These are phyloP conservation scores for Drosophila formosana DNA, from an alignment of 2,888 invertebrate species.

Conservation along the genomic window DNA sequence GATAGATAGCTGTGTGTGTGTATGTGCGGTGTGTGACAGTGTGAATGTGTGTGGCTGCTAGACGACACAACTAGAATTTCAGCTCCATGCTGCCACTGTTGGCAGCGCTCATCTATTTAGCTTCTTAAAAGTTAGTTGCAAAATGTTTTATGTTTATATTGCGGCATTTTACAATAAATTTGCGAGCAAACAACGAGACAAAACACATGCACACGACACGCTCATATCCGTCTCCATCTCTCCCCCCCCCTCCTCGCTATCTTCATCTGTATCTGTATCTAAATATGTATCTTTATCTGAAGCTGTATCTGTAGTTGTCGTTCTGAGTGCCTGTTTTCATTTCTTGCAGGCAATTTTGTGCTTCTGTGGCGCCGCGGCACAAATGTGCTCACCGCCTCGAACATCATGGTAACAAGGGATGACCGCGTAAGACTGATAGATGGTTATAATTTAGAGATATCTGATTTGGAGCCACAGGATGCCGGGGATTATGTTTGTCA, in stretches of 20 bases:
- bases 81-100: neutral
- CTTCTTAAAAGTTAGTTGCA: constrained; percentile 55
- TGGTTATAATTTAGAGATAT: constrained; percentile 90
- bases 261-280: neutral
- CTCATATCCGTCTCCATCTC: constrained; percentile 18
- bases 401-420: constrained; percentile 90
- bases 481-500: constrained; percentile 90
- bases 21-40: constrained; percentile 7
- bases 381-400: constrained; percentile 90
- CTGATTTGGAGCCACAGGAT: constrained; percentile 89
- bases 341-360: constrained; percentile 87
- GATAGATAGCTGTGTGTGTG: constrained; percentile 46
- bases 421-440: constrained; percentile 89
- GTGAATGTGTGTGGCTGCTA: constrained; percentile 16
- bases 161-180: constrained; percentile 73
- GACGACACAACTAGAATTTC: constrained; percentile 46
- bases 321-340: constrained; percentile 8
- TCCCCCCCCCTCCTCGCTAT: constrained; percentile 14
- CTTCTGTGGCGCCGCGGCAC: constrained; percentile 90
- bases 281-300: constrained; percentile 2
- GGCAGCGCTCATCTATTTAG: constrained; percentile 44
- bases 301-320: constrained; percentile 8
- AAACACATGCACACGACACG: constrained; percentile 25
- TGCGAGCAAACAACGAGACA: constrained; percentile 46
- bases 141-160: constrained; percentile 67